Evolutionary conservation across 2,113 vertebrate species (phyloP).

Genomic region (Ciconia boyciana): DNA sequence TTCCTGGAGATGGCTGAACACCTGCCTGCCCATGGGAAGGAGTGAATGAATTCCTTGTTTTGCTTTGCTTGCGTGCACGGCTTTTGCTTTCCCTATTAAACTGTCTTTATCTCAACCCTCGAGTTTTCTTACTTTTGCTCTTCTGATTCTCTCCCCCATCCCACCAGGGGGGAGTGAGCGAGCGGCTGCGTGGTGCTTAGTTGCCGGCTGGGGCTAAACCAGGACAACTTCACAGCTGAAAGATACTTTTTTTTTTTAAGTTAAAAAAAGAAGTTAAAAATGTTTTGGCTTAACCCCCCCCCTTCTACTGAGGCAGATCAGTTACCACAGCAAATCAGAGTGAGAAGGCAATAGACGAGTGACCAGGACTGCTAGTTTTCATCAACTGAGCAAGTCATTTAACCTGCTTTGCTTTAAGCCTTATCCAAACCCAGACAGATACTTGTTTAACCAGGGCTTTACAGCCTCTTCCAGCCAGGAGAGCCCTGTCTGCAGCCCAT

Average conservation of each 20-base stretch:
- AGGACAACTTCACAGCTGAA: not conserved
- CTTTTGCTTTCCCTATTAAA: too few relatives aligned
- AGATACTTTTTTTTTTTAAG: not conserved
- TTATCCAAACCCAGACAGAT: not conserved
- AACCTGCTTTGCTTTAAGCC: not conserved
- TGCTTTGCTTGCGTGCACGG: too few relatives aligned
- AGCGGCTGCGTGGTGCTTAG: too few relatives aligned
- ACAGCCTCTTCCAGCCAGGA: not conserved
- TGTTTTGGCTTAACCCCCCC: not conserved
- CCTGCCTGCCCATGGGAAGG: too few relatives aligned
- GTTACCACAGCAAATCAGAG: not conserved
- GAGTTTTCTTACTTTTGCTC: too few relatives aligned
- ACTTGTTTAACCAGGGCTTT: not conserved
- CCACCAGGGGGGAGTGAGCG: too few relatives aligned
- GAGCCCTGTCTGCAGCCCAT: not conserved
- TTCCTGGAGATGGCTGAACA: too few relatives aligned
- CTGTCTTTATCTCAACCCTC: too few relatives aligned
- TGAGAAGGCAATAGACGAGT: not conserved
- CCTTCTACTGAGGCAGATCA: not conserved
- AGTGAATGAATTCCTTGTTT: too few relatives aligned
- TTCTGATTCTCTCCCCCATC: too few relatives aligned
- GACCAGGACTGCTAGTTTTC: not conserved
- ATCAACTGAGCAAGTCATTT: not conserved
- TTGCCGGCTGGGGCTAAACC: too few relatives aligned
- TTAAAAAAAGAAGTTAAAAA: not conserved